Evolutionary conservation across 2,113 vertebrate genomes (phyloP).

Genomic region (Aphyosemion australe): DNA sequence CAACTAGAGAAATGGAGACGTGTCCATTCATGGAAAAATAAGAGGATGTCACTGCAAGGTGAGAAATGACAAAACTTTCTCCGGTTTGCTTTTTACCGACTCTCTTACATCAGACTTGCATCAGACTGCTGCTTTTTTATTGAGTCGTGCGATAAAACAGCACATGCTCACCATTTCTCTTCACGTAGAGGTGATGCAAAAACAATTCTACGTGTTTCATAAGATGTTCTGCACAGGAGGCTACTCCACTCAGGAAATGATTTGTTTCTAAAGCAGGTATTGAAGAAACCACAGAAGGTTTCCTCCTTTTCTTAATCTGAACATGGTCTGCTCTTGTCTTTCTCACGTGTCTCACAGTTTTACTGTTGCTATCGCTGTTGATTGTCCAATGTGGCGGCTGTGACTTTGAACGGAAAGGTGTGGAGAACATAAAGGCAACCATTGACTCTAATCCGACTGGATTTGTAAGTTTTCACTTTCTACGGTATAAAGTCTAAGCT

Average conservation of each 20-base stretch:
- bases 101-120: background rate
- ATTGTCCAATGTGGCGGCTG: slow-evolving; percentile 76
- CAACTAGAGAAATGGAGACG: slow-evolving; percentile 75
- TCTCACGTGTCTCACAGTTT: slow-evolving; percentile 57
- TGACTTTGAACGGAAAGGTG: slow-evolving; percentile 53
- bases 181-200: slow-evolving; percentile 7
- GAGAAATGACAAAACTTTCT: slow-evolving; percentile 22
- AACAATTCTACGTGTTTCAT: background rate
- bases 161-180: background rate
- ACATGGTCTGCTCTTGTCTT: slow-evolving; percentile 18
- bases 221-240: slow-evolving; percentile 21
- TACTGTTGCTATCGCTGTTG: slow-evolving; percentile 76
- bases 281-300: slow-evolving; percentile 68
- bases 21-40: slow-evolving; percentile 74
- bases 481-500: background rate
- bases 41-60: slow-evolving; percentile 83
- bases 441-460: slow-evolving; percentile 67
- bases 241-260: slow-evolving; percentile 56
- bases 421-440: slow-evolving; percentile 65
- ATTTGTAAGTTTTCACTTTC: slow-evolving; percentile 74
- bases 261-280: slow-evolving; percentile 42
- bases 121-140: background rate
- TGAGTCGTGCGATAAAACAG: background rate
- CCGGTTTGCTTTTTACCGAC: background rate
- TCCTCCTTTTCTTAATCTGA: slow-evolving; percentile 54